These are phyloP conservation scores for Druon quercuslanigerum DNA, from an alignment of 1,140 invertebrate genomes.

Conservation along the genomic window DNA sequence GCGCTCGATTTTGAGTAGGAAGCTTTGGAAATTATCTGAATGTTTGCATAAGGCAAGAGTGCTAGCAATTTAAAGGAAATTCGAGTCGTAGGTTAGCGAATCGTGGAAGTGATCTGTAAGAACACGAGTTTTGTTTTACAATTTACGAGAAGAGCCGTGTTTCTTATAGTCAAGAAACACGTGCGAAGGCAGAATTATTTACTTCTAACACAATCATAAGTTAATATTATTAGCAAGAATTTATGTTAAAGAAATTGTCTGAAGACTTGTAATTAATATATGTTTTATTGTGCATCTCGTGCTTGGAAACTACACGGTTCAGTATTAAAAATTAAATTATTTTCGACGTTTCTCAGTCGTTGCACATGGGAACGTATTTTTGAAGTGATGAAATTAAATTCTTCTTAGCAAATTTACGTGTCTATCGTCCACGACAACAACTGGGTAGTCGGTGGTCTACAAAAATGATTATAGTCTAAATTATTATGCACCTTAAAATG, in stretches of 20 bases:
- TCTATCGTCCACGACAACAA: not conserved
- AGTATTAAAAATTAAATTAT: constrained; percentile 5
- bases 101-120: not conserved
- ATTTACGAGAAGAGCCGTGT: too few relatives aligned
- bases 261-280: not conserved
- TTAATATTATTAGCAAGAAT: too few relatives aligned
- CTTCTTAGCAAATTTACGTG: not conserved
- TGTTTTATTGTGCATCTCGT: not conserved
- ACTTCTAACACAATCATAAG: too few relatives aligned
- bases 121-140: not conserved
- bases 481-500: not conserved
- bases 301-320: not conserved
- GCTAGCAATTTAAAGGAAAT: not conserved
- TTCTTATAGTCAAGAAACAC: too few relatives aligned
- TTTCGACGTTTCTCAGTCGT: not conserved
- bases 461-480: not conserved
- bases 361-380: not conserved
- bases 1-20: not conserved
- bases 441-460: not conserved
- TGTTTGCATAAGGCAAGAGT: not conserved
- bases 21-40: not conserved
- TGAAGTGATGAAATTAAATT: not conserved
- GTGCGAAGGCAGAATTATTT: too few relatives aligned
- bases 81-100: not conserved
- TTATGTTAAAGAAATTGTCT: not conserved